Base-by-base conservation (phyloP, 2,113 vertebrate genomes). In the Asarcornis scutulata region DNA sequence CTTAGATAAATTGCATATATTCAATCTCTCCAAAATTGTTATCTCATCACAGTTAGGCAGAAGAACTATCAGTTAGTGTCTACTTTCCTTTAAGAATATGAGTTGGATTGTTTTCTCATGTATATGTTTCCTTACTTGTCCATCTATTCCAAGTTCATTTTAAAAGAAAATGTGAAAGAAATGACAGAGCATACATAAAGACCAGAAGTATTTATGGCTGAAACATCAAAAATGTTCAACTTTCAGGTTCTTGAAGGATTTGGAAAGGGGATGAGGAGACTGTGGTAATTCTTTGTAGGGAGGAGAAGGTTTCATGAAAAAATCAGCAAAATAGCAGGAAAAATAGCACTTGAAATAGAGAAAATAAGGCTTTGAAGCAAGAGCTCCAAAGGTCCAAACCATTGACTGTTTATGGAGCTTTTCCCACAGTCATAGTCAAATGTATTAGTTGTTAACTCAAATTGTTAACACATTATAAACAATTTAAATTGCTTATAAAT, bases 401-500 rank as follows among this genome's bases (percentile, higher is more conserved):
- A 3, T 69, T 44, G 48, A 23, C 50, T 66, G 22, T 83, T 87
- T 87, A 66, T 59, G 69, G 62, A 73, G 50, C 31, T 63, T 50
- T 89, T 95, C 68, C 62, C 67, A 62, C 32, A 73, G 66, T 52
- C 78, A 44, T 11, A 78, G 40, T 76, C 48, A 83, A 92, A 84
- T 58, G 21, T 48, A 66, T 66, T 74, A 74, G 60, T 83, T 93
- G 71, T 85, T 87, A 76, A 68, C 42, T 85, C 64, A 87, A 85
- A 87, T 46, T 44, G 29, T 79, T 91, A 76, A 76, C 53, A 83
- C 53, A 76, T 92, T 91, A 78, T 80, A 88, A 96, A 91, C 44
- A 74, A 81, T 50, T 83, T 74, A 67, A 94, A 90, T 81, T 88
- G 34, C n/a, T 74, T 71, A 81, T 83, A 91, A 80, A 91, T 91